phyloP scores from a whole-genome alignment of 2,888 invertebrate genomes.

The Nycteola revayana region DNA sequence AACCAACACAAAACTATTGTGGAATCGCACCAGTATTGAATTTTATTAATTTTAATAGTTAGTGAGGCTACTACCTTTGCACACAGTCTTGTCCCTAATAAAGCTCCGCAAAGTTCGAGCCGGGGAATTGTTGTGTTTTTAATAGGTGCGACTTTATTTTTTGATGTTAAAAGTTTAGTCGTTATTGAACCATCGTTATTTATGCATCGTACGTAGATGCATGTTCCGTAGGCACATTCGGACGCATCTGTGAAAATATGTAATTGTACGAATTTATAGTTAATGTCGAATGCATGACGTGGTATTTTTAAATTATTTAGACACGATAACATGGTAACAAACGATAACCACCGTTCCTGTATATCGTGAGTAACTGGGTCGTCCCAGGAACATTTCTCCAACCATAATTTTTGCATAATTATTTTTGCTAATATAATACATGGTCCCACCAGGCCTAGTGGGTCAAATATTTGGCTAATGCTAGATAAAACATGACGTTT shows the following conservation, averaged over 20 bases:
- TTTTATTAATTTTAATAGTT: neutral
- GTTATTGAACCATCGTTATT: neutral
- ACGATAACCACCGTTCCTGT: conserved; percentile 1
- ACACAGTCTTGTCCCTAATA: neutral
- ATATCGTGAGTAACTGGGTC: conserved; percentile 12
- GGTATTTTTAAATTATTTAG: conserved; percentile 21
- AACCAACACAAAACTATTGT: neutral
- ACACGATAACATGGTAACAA: conserved; percentile 2
- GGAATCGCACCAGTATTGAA: neutral
- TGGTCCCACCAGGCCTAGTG: conserved; percentile 20
- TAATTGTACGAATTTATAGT: conserved; percentile 8
- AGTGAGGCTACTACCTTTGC: neutral
- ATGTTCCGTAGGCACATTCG: conserved; percentile 21
- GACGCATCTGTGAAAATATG: conserved; percentile 30
- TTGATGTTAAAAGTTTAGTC: conserved; percentile 21
- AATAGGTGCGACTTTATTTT: conserved; percentile 3
- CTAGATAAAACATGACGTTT: conserved; percentile 25
- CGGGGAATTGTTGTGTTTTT: neutral
- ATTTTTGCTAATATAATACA: conserved; percentile 27
- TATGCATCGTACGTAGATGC: conserved; percentile 18
- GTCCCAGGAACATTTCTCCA: conserved; percentile 24
- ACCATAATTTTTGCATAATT: conserved; percentile 26
- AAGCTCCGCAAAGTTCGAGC: neutral
- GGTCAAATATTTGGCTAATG: conserved; percentile 25
- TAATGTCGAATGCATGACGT: conserved; percentile 11